Conservation (phyloP, 2,113 vertebrate species). For the Centrocercus urophasianus region DNA sequence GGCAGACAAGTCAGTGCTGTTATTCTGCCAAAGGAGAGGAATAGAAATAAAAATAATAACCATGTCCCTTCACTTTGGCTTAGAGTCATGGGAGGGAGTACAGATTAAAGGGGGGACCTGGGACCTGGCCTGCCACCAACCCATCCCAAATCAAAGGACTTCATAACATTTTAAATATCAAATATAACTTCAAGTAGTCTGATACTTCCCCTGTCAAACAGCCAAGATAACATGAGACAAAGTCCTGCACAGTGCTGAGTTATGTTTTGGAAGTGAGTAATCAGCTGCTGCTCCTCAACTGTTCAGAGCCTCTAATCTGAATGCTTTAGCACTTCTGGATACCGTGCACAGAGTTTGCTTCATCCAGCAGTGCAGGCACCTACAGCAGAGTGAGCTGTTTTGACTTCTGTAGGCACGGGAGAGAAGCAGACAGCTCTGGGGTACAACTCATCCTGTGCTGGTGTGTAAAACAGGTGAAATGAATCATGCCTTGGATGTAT, state of each 20-base stretch:
- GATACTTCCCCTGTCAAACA: neutral
- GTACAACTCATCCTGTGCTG: conserved; percentile 10
- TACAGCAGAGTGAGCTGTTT: neutral
- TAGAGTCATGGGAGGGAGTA: neutral
- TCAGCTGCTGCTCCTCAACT: neutral
- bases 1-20: conserved; percentile 35
- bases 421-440: conserved; percentile 43
- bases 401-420: neutral
- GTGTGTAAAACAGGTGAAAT: neutral
- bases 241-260: neutral
- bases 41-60: conserved; percentile 7
- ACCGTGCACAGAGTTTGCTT: neutral
- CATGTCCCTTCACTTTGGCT: neutral
- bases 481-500: neutral
- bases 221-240: neutral
- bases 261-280: neutral
- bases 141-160: neutral
- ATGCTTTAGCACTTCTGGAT: neutral
- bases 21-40: neutral
- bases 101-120: neutral
- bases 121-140: neutral
- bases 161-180: neutral
- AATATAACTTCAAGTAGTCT: neutral
- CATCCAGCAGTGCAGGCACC: neutral
- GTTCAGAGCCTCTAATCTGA: neutral